These are phyloP conservation scores for Leucoraja erinaceus DNA, from an alignment of 2,113 vertebrate species.

Conservation along the genomic window DNA sequence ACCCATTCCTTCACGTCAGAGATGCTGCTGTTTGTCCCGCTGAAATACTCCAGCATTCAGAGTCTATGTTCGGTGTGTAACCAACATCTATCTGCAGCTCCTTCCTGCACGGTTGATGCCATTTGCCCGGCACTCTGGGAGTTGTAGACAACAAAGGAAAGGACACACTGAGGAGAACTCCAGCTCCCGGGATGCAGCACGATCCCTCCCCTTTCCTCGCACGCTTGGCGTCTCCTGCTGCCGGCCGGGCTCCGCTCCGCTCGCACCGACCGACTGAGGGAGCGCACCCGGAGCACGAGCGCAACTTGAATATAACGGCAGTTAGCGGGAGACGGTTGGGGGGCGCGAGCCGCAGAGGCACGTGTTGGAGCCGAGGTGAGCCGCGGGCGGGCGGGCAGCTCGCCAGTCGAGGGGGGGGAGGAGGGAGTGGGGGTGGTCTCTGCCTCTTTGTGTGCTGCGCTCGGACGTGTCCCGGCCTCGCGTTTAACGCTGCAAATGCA, in stretches of 20 bases:
- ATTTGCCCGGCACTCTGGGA: not conserved
- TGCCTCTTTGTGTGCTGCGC: no score
- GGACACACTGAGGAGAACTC: not conserved
- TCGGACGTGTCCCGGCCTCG: no score
- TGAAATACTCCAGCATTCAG: no score
- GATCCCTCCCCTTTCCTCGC: not conserved
- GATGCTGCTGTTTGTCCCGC: no score
- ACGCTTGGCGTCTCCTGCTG: no score
- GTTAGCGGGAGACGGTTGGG: not conserved
- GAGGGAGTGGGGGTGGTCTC: no score
- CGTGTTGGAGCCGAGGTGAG: not conserved
- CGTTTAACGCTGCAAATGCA: no score
- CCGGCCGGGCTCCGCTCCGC: not conserved
- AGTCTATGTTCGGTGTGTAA: no score
- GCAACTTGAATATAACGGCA: not conserved
- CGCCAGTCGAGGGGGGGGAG: no score
- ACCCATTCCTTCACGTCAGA: no score
- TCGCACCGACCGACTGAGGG: not conserved
- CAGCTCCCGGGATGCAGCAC: conserved; percentile 19
- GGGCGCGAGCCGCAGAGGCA: not conserved
- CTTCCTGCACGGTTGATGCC: no score
- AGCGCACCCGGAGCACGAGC: not conserved
- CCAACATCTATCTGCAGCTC: no score
- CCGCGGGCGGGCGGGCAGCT: not conserved
- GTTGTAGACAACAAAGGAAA: not conserved